Evolutionary conservation across 2,113 vertebrate species (phyloP), one percentile per base, ranked within the genome.

Genomic region (Perca fluviatilis): DNA sequence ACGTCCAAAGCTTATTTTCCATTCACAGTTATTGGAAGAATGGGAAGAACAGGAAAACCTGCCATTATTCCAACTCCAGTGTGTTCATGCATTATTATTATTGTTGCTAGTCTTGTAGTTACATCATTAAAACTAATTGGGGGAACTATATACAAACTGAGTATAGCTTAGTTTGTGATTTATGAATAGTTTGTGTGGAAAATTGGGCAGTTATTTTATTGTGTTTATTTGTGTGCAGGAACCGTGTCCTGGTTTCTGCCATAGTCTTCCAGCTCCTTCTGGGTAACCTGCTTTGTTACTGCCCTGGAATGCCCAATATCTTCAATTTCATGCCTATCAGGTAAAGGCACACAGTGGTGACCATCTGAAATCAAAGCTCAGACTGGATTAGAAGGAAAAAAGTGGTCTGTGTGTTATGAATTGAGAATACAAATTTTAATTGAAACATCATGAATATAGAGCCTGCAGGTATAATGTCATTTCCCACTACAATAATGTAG

Each of bases 301-400:
- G 96, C 84, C 97, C 97, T 0, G 96, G 97, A 1, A 97, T 97
- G 97, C 96, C 96, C 46, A 96, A 97, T 63, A 96, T 97, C 87
- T 97, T 97, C 89, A 97, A 97, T 91, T 97, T 97, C 90, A 97
- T 97, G 97, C 97, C 97, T 10, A 96, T 97, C 69, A 94, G 97
- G 97, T 97, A 92, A 92, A 92, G 23, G 2, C 47, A n/a, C 53
- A 58, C 19, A 47, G 13, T 19, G 21, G 33, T 19, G 21, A 57
- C 27, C 18, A 54, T 65, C 18, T 23, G 10, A 54, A 54, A 21
- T 57, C 27, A 25, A 47, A 65, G 12, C 36, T 76, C 65, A 14
- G 30, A 65, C 12, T 50, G 21, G 21, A 64, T 16, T 13, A 69
- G 9, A 50, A 62, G 12, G 8, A 18, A 62, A 68, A 68, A 33